These are phyloP conservation scores for Anomalospiza imberbis DNA, from an alignment of 2,797 vertebrate genomes.

Conservation along the genomic window DNA sequence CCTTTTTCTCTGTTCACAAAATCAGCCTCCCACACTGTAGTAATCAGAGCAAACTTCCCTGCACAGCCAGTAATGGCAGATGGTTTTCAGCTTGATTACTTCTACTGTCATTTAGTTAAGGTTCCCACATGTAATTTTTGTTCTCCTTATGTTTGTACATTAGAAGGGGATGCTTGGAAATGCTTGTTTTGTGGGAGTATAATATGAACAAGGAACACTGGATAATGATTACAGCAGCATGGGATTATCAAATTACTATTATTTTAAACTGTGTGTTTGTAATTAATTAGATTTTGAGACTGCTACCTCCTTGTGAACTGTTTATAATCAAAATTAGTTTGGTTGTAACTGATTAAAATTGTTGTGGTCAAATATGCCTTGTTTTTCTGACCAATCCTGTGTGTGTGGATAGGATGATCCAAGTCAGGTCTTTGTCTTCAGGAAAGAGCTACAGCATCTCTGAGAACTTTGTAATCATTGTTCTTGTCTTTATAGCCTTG, in stretches of 20 bases:
- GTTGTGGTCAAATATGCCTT: background rate
- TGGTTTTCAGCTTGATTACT: slow-evolving; percentile 41
- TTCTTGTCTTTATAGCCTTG: background rate
- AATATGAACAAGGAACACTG: background rate
- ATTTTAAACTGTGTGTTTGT: background rate
- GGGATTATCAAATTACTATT: background rate
- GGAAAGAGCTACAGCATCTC: background rate
- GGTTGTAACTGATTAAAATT: background rate
- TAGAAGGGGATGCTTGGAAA: background rate
- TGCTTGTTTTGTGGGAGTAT: background rate
- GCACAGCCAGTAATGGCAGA: background rate
- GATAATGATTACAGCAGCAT: background rate
- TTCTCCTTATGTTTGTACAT: background rate
- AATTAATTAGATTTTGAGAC: background rate
- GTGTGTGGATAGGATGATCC: background rate
- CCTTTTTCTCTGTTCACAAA: background rate
- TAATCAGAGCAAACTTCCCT: background rate
- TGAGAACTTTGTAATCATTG: background rate
- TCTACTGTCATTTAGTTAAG: slow-evolving; percentile 24
- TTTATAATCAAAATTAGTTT: background rate
- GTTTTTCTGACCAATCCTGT: background rate
- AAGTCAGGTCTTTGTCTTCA: background rate
- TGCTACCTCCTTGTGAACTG: background rate
- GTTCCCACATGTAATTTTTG: slow-evolving; percentile 8
- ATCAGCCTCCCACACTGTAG: background rate